phyloP scores from a whole-genome alignment of 2,797 vertebrate genomes.

The Loris lydekkerianus region DNA sequence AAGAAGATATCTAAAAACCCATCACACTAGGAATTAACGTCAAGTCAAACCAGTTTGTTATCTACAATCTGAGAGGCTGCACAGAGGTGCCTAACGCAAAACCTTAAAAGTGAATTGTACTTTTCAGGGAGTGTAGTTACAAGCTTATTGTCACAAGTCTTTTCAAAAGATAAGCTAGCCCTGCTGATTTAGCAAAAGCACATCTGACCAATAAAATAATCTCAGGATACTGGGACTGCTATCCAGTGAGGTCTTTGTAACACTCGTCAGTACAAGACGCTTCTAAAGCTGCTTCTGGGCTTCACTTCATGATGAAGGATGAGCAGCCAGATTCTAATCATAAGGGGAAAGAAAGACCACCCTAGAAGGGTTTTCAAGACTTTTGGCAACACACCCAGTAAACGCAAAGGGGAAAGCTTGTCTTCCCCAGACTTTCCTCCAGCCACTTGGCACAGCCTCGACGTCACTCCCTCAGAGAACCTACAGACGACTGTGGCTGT shows the following conservation, averaged over 20 bases:
- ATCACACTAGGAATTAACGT: conserved; percentile 4
- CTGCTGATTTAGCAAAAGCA: conserved; percentile 48
- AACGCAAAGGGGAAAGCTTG: neutral
- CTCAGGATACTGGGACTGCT: neutral
- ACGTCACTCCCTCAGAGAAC: neutral
- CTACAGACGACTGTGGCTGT: neutral
- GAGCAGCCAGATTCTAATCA: neutral
- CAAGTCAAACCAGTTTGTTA: conserved; percentile 63
- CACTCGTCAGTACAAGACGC: neutral
- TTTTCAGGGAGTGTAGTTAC: neutral
- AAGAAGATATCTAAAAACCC: conserved; percentile 3
- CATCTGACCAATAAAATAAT: conserved; percentile 43
- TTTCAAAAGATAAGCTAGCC: conserved; percentile 65
- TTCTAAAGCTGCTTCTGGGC: conserved; percentile 14
- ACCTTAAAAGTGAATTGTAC: neutral
- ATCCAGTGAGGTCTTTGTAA: conserved; percentile 21
- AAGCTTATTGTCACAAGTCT: conserved; percentile 70
- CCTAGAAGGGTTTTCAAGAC: neutral
- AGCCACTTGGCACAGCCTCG: neutral
- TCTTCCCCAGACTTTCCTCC: neutral
- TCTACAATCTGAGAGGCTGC: conserved; percentile 22
- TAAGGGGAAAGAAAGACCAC: neutral
- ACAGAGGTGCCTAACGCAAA: conserved; percentile 40
- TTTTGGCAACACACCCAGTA: neutral
- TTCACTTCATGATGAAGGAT: neutral